These are phyloP conservation scores for Mixornis gularis DNA, from an alignment of 2,113 vertebrate species.

Conservation along the genomic window DNA sequence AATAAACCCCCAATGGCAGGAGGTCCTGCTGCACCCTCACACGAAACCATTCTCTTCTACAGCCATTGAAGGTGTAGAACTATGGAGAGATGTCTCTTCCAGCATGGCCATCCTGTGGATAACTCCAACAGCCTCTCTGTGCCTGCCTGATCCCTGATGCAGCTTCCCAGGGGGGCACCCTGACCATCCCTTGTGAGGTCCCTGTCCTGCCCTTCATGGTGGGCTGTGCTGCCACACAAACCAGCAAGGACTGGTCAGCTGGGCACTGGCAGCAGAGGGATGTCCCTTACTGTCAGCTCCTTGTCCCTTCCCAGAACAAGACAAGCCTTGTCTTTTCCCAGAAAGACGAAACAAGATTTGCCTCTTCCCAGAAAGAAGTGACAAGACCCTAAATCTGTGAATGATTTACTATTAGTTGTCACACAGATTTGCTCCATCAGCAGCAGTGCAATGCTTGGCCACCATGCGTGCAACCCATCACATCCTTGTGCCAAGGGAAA, in stretches of 20 bases:
- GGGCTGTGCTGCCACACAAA: not conserved
- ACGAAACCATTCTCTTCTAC: not conserved
- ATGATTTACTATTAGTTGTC: not conserved
- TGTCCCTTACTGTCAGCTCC: fast-evolving
- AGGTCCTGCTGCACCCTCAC: fast-evolving
- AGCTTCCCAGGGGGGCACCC: not conserved
- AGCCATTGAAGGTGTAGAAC: fast-evolving
- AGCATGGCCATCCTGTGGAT: fast-evolving
- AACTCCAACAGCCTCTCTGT: not conserved
- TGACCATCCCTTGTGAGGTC: not conserved
- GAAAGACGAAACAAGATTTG: not conserved
- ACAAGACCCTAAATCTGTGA: not conserved
- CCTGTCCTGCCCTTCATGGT: not conserved
- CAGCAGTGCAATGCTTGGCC: not conserved
- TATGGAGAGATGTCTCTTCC: not conserved
- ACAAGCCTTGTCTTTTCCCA: not conserved
- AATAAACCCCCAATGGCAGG: fast-evolving
- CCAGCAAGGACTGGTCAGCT: not conserved
- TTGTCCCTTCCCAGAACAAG: not conserved
- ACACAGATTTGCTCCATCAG: fast-evolving
- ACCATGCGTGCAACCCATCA: not conserved
- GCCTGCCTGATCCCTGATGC: fast-evolving
- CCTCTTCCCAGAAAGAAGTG: not conserved
- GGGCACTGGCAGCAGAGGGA: not conserved
- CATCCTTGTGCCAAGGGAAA: not conserved